Evolutionary conservation across 2,797 vertebrate species (phyloP).

Genomic region (Selene dorsalis): DNA sequence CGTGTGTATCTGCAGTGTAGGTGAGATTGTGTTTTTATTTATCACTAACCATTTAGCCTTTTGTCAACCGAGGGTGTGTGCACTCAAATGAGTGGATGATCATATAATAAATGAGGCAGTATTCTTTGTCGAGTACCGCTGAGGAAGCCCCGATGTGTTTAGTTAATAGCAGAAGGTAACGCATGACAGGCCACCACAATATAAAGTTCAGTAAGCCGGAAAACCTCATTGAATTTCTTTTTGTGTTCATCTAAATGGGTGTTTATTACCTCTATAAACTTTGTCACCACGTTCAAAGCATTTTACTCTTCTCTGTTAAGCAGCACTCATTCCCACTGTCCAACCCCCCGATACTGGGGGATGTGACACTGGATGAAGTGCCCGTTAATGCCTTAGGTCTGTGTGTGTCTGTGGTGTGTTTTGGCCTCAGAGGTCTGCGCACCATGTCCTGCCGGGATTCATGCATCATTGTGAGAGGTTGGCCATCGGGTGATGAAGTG

Average conservation of each 20-base stretch:
- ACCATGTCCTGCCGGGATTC: slow-evolving; percentile 70
- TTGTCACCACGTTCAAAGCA: background rate
- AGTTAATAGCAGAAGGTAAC: background rate
- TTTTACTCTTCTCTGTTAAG: slow-evolving; percentile 8
- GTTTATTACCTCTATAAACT: background rate
- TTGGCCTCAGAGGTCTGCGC: slow-evolving; percentile 68
- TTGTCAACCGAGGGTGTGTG: background rate
- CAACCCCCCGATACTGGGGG: background rate
- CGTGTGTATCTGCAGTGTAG: too few species aligned
- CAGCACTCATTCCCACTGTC: background rate
- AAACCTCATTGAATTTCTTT: background rate
- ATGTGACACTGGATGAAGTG: slow-evolving; percentile 35
- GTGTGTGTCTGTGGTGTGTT: slow-evolving; percentile 19
- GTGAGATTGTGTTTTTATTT: background rate
- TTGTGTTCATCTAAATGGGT: background rate
- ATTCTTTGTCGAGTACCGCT: background rate
- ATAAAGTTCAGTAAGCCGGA: background rate
- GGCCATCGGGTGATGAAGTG: slow-evolving; percentile 80
- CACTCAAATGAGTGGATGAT: background rate
- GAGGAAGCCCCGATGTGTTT: background rate
- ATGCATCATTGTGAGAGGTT: slow-evolving; percentile 83
- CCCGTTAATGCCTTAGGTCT: slow-evolving; percentile 17
- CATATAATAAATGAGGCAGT: background rate
- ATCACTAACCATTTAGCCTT: slow-evolving; percentile 2
- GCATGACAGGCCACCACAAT: background rate